A percentile compares a stretch with the other conserved stretches of the same genome.
Evolutionary conservation across 2,797 vertebrate genomes (phyloP).

Genomic region (Aselliscus stoliczkanus): DNA sequence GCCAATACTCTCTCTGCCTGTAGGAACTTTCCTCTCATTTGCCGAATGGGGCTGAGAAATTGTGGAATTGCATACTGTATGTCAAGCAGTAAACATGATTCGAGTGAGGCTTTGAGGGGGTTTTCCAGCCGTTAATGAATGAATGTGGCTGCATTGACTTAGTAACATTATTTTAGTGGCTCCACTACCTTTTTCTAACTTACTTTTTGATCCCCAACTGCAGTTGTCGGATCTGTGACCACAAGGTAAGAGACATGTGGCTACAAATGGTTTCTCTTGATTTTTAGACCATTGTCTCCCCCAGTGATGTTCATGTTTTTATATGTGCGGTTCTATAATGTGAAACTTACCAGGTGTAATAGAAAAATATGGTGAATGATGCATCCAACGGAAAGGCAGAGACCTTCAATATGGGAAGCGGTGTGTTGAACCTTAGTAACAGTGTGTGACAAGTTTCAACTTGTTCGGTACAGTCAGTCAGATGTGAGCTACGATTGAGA

Average conservation of each 20-base stretch:
- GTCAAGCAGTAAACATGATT: background rate
- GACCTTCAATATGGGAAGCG: too few species aligned
- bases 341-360: background rate
- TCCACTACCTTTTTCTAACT: background rate
- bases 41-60: background rate
- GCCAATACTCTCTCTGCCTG: background rate
- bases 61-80: background rate
- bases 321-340: background rate
- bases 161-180: background rate
- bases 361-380: too few species aligned
- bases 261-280: background rate
- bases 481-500: too few species aligned
- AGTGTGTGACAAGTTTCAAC: too few species aligned
- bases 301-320: background rate
- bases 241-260: background rate
- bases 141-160: background rate
- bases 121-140: background rate
- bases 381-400: too few species aligned
- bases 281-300: background rate
- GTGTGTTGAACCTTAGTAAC: too few species aligned
- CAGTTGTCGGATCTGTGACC: background rate
- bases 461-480: too few species aligned
- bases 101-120: background rate
- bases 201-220: background rate
- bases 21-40: background rate